Conservation (phyloP, 2,888 invertebrate species). For the Pristionchus maxplancki region DNA sequence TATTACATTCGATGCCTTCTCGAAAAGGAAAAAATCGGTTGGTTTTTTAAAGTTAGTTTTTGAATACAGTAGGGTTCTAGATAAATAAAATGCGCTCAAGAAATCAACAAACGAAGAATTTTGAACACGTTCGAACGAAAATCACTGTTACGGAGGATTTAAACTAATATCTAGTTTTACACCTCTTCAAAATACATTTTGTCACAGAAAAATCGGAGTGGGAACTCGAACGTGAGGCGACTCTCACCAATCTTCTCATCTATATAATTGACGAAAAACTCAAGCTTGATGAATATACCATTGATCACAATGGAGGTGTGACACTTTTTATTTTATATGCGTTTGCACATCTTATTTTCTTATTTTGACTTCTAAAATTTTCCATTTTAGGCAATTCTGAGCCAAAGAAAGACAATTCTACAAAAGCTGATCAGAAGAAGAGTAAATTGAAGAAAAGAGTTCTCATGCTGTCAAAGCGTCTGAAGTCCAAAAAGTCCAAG, state of each 20-base stretch:
- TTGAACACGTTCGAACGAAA: too few species aligned
- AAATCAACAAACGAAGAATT: too few species aligned
- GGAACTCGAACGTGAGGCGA: slow-evolving; percentile 52
- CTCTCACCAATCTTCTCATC: slow-evolving; percentile 54
- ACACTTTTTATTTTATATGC: background rate
- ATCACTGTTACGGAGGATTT: background rate
- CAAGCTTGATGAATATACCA: slow-evolving; percentile 49
- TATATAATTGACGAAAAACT: slow-evolving; percentile 56
- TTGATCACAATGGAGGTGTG: background rate
- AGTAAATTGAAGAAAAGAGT: slow-evolving; percentile 50
- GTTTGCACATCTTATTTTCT: background rate
- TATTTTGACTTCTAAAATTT: background rate
- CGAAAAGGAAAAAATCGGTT: slow-evolving; percentile 54
- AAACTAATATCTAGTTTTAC: too few species aligned
- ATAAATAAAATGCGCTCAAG: too few species aligned
- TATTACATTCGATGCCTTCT: slow-evolving; percentile 53
- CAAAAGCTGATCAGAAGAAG: slow-evolving; percentile 53
- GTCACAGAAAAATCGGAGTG: slow-evolving; percentile 52
- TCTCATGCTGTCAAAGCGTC: slow-evolving; percentile 52
- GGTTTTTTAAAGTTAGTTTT: background rate
- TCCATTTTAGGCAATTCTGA: background rate
- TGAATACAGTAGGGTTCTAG: too few species aligned
- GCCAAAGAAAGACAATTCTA: background rate
- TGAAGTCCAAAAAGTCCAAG: slow-evolving; percentile 47
- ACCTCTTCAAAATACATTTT: background rate